Conservation (phyloP, 1,140 invertebrate genomes). For the Lepidurus couesii region DNA sequence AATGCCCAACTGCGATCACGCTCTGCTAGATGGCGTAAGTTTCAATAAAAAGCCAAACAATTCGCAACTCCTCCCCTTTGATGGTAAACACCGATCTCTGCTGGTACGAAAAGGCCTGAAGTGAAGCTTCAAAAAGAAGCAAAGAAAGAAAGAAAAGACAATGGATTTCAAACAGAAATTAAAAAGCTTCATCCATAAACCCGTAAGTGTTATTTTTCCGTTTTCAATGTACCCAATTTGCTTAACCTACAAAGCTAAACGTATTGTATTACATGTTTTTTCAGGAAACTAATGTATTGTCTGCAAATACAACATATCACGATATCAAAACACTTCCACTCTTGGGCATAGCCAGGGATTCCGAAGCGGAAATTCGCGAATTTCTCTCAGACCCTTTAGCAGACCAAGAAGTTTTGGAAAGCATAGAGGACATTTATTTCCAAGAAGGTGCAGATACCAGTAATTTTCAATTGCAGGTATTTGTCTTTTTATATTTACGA, state of each 20-base stretch:
- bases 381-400: constrained; percentile 49
- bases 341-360: constrained; percentile 34
- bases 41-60: too few relatives aligned
- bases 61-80: too few relatives aligned
- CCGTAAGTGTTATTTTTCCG: neutral
- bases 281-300: neutral
- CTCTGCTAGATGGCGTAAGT: neutral
- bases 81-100: too few relatives aligned
- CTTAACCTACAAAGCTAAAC: neutral
- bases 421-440: constrained; percentile 64
- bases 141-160: neutral
- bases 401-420: constrained; percentile 68
- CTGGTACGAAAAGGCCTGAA: too few relatives aligned
- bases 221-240: neutral
- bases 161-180: neutral
- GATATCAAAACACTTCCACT: neutral
- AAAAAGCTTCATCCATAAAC: neutral
- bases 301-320: neutral
- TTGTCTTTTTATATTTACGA: neutral
- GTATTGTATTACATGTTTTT: neutral
- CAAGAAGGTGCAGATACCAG: constrained; percentile 58
- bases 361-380: constrained; percentile 37
- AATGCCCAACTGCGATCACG: neutral
- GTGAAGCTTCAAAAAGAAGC: too few relatives aligned
- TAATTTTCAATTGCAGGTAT: constrained; percentile 59